Conservation (phyloP, 2,113 vertebrate species). For the Danionella cerebrum region DNA sequence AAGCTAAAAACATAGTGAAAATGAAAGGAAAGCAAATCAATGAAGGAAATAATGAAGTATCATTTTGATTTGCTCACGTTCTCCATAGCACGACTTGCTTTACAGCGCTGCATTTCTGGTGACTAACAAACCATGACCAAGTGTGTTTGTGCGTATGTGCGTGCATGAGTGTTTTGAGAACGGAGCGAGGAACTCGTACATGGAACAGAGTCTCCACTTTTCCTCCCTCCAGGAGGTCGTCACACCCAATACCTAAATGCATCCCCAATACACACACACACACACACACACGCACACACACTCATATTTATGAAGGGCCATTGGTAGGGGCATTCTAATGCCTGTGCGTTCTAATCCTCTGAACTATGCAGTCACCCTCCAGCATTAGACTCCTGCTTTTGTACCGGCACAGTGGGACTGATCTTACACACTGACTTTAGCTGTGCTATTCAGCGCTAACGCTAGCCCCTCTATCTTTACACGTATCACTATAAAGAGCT, state of each 20-base stretch:
- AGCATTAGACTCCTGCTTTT: slow-evolving; percentile 32
- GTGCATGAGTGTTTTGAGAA: neutral
- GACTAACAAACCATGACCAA: slow-evolving; percentile 30
- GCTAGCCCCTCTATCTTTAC: slow-evolving; percentile 16
- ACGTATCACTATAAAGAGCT: slow-evolving; percentile 20
- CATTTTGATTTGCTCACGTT: neutral
- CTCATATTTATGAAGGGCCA: slow-evolving; percentile 26
- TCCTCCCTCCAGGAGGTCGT: slow-evolving; percentile 35
- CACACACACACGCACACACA: slow-evolving; percentile 10
- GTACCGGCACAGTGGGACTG: slow-evolving; percentile 32
- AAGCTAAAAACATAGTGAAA: neutral
- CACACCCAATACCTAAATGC: slow-evolving; percentile 37
- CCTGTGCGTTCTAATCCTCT: slow-evolving; percentile 37
- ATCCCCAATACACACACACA: slow-evolving; percentile 23
- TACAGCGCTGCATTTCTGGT: slow-evolving; percentile 44
- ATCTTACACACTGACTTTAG: slow-evolving; percentile 38
- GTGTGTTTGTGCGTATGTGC: slow-evolving; percentile 13
- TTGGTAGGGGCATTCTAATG: slow-evolving; percentile 23
- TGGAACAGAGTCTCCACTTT: slow-evolving; percentile 38
- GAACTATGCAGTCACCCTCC: slow-evolving; percentile 32
- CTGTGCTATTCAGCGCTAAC: slow-evolving; percentile 19
- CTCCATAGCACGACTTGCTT: slow-evolving; percentile 32
- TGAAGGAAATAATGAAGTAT: neutral
- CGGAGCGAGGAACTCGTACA: neutral
- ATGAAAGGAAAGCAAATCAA: neutral